These are phyloP conservation scores for Carpatolechia fugitivella DNA, from an alignment of 2,888 invertebrate species.

Conservation along the genomic window DNA sequence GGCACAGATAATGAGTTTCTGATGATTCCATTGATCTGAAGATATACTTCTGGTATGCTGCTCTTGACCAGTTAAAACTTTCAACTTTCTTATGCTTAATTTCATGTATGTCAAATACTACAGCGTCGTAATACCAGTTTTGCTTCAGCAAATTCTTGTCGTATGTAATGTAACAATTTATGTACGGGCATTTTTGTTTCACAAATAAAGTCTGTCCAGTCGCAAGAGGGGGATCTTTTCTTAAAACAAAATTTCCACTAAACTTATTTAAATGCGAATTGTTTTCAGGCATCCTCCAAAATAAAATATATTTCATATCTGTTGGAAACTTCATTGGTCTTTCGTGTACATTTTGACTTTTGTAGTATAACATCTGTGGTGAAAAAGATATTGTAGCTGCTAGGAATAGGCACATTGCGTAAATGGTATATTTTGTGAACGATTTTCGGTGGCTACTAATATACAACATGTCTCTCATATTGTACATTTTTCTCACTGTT, in stretches of 20 bases:
- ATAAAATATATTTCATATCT: constrained; percentile 63
- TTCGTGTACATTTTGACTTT: background rate
- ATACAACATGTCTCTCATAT: constrained; percentile 49
- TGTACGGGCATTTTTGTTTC: constrained; percentile 52
- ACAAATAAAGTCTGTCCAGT: constrained; percentile 52
- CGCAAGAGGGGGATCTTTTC: constrained; percentile 21
- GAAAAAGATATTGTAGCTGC: constrained; percentile 38
- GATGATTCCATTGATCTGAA: constrained; percentile 57
- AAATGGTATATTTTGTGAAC: constrained; percentile 34
- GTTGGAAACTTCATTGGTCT: constrained; percentile 38
- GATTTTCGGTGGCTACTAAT: constrained; percentile 37
- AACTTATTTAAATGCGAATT: constrained; percentile 19
- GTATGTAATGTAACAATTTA: constrained; percentile 63
- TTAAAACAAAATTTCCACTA: background rate
- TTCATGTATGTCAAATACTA: constrained; percentile 51
- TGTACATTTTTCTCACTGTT: constrained; percentile 22
- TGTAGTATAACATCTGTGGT: constrained; percentile 34
- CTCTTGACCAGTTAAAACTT: constrained; percentile 40
- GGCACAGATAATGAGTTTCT: constrained; percentile 50
- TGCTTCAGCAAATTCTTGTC: constrained; percentile 39
- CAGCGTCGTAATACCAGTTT: constrained; percentile 55
- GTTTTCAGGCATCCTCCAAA: constrained; percentile 45
- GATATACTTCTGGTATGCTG: constrained; percentile 53
- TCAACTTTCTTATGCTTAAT: constrained; percentile 35
- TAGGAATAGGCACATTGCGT: constrained; percentile 28